Evolutionary conservation across 2,113 vertebrate species (phyloP).

Genomic region (Xyliphius kryptos): DNA sequence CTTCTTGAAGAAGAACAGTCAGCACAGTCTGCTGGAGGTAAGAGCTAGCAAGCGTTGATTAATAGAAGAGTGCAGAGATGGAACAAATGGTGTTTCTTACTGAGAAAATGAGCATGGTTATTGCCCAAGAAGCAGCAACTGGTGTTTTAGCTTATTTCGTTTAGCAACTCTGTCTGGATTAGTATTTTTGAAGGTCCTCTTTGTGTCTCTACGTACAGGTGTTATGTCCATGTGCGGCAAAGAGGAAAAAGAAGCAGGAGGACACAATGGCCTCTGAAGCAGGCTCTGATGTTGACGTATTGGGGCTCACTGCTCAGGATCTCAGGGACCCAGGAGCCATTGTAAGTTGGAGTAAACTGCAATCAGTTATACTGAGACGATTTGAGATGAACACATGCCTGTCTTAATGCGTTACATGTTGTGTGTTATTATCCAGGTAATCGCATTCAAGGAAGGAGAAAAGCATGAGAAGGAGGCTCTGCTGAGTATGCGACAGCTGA

Average conservation of each 20-base stretch:
- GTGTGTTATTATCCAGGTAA: slow-evolving; percentile 59
- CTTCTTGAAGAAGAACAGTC: slow-evolving; percentile 88
- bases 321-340: slow-evolving; percentile 91
- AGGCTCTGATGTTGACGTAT: slow-evolving; percentile 77
- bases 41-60: no score
- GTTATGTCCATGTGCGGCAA: slow-evolving; percentile 82
- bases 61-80: no score
- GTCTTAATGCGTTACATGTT: no score
- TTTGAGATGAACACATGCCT: no score
- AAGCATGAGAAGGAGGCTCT: slow-evolving; percentile 86
- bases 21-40: slow-evolving; percentile 83
- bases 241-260: slow-evolving; percentile 66
- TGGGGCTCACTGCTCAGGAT: slow-evolving; percentile 88
- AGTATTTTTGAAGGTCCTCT: no score
- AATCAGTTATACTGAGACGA: no score
- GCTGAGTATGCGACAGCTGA: slow-evolving; percentile 72
- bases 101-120: no score
- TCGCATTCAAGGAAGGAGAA: slow-evolving; percentile 88
- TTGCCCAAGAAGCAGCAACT: no score
- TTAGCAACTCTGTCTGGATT: no score
- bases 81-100: no score
- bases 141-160: no score
- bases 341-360: no score
- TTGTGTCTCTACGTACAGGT: slow-evolving; percentile 68
- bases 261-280: slow-evolving; percentile 48